Evolutionary conservation across 2,888 invertebrate genomes (phyloP).

Genomic region (Drosophila demipolita): DNA sequence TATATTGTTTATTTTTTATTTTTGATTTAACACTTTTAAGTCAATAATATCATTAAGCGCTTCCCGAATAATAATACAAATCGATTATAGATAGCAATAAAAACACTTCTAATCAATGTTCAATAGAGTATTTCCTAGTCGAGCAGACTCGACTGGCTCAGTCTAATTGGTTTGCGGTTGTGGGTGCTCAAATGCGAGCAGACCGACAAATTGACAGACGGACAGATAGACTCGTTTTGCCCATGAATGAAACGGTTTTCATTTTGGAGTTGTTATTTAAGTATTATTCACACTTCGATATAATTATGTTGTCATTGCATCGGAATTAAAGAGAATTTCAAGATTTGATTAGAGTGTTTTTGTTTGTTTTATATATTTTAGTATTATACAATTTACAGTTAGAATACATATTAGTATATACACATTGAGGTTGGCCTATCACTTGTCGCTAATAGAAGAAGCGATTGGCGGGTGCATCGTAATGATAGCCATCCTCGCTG

Average conservation of each 20-base stretch:
- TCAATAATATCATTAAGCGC: background rate
- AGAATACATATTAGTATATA: slow-evolving; percentile 44
- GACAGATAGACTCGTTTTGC: slow-evolving; percentile 18
- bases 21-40: background rate
- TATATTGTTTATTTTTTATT: too few species aligned
- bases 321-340: slow-evolving; percentile 37
- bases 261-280: slow-evolving; percentile 12
- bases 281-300: slow-evolving; percentile 26
- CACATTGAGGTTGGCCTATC: slow-evolving; percentile 43
- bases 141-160: too few species aligned
- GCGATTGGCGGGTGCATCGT: slow-evolving; percentile 62
- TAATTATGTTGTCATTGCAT: slow-evolving; percentile 61
- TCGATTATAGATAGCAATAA: background rate
- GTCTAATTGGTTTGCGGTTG: background rate
- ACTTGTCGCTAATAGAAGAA: slow-evolving; percentile 62
- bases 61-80: background rate
- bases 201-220: background rate
- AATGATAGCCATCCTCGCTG: slow-evolving; percentile 77
- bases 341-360: background rate
- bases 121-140: background rate
- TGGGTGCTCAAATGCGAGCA: slow-evolving; percentile 44
- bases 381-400: slow-evolving; percentile 33
- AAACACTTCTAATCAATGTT: background rate
- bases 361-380: slow-evolving; percentile 15
- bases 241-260: slow-evolving; percentile 44